phyloP scores from a whole-genome alignment of 2,888 invertebrate species.

The Cyaniris semiargus region DNA sequence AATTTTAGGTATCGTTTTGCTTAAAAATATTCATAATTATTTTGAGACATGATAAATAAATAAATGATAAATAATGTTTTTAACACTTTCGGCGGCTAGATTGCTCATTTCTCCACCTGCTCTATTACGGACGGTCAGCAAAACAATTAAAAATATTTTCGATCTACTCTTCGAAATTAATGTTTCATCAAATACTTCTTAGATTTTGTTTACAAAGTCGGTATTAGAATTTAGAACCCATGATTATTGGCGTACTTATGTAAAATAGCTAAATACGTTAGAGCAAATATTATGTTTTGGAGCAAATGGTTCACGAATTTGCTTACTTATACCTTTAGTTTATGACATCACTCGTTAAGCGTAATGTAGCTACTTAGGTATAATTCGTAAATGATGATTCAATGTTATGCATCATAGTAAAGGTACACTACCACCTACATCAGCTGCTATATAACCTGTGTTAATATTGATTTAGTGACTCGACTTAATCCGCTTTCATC shows the following conservation, averaged over 20 bases:
- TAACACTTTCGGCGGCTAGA: too few species aligned
- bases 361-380: not conserved
- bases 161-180: too few species aligned
- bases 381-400: slow-evolving; percentile 27
- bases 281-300: not conserved
- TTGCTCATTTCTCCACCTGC: too few species aligned
- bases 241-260: not conserved
- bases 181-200: too few species aligned
- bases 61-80: not conserved
- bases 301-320: not conserved
- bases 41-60: not conserved
- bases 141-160: too few species aligned
- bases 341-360: slow-evolving; percentile 19
- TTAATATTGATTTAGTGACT: slow-evolving; percentile 19
- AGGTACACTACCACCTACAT: not conserved
- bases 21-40: too few species aligned
- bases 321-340: not conserved
- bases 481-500: not conserved
- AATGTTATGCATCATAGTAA: slow-evolving; percentile 25
- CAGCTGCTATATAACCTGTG: not conserved
- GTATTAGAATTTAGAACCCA: not conserved
- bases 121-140: too few species aligned
- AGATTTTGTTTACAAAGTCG: not conserved
- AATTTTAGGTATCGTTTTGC: too few species aligned
- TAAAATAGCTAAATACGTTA: not conserved